Evolutionary conservation across 2,797 vertebrate genomes (phyloP), one percentile per base, ranked within the genome.

Genomic region (Neosilurus hyrtlii): DNA sequence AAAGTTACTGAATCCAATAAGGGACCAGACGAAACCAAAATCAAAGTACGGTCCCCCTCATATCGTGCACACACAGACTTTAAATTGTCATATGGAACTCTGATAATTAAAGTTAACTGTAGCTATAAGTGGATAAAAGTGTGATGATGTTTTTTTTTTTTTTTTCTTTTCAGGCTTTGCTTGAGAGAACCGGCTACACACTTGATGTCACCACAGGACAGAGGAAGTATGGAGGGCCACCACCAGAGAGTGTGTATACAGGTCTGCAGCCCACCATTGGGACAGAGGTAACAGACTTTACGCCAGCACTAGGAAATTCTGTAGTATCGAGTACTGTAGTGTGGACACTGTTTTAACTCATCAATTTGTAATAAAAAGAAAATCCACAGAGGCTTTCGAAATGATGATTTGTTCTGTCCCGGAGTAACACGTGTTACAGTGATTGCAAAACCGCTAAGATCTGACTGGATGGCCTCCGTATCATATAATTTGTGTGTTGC

Each of bases 141-240:
- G 2, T 37, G 30, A 37, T 43, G n/a, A n/a, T n/a, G n/a, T 30
- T 30, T 30, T 30, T 56, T 12, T 1, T 12, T 3, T 20, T n/a
- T 2, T 9, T 26, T 37, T 7, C 4, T 59, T 0, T 30, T 0
- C 92, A 97, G 96, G 95, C 95, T 83, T 95, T 99, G 79, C 94
- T 99, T 89, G 97, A 98, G 90, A 95, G 97, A 93, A 99, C 97
- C 3, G 89, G 93, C 88, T 99, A 99, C 91, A 99, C 97, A 30
- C 96, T 99, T 22, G 97, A 99, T 84, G 97, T 99, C 57, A 99
- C 97, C 76, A 99, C 97, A 62, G 97, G 97, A 83, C 97, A 99
- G 92, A 92, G 97, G 62, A 99, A 99, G 86, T 99, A 99, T 37
- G 97, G 97, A 20, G 97, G 97, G 24, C 97, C 97, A 26, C 97